These are phyloP conservation scores for Brachymystax lenok DNA, from an alignment of 2,797 vertebrate genomes.

Conservation along the genomic window DNA sequence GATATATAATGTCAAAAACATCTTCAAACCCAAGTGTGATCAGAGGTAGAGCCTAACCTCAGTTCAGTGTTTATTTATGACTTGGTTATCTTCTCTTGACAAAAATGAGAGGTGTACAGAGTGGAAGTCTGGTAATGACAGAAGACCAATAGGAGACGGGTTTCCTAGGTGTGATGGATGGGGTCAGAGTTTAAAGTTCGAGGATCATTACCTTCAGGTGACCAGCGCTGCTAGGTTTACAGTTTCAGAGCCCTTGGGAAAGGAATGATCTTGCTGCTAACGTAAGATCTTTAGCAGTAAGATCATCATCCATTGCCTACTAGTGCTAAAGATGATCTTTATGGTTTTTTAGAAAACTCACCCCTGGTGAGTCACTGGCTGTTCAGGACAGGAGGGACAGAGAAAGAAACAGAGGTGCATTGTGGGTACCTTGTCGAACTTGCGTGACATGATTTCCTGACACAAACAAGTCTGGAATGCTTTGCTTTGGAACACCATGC, in stretches of 20 bases:
- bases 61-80: background rate
- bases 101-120: constrained; percentile 41
- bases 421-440: background rate
- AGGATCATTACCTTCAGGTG: constrained; percentile 59
- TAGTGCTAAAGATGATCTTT: background rate
- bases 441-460: background rate
- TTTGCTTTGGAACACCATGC: background rate
- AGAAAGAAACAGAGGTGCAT: constrained; percentile 8
- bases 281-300: background rate
- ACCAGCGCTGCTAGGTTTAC: constrained; percentile 64
- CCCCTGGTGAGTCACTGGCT: constrained; percentile 12
- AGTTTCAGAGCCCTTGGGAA: constrained; percentile 59
- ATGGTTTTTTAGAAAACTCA: background rate
- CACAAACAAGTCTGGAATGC: background rate
- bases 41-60: background rate
- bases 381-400: constrained; percentile 16
- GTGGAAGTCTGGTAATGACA: constrained; percentile 49
- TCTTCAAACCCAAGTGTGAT: background rate
- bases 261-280: constrained; percentile 43
- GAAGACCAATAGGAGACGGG: constrained; percentile 36
- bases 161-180: constrained; percentile 57
- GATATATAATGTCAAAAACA: background rate
- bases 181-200: constrained; percentile 63
- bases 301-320: background rate
- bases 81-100: constrained; percentile 5